Percentiles rank a stretch among this genome's conserved stretches.
phyloP scores from a whole-genome alignment of 1,140 invertebrate species.

The Drosophila athabasca region DNA sequence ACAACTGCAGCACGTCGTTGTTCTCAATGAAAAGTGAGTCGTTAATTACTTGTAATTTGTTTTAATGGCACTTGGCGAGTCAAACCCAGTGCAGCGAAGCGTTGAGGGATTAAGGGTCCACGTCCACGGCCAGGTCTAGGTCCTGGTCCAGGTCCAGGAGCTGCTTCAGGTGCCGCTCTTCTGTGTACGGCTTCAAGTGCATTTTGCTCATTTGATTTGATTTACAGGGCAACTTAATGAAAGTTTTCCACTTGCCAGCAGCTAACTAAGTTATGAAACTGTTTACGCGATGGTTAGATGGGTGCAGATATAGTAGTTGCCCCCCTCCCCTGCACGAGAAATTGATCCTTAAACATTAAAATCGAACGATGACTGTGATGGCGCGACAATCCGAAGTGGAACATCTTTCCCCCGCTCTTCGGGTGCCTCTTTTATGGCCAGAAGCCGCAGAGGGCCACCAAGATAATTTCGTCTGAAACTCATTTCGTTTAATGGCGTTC shows the following conservation, averaged over 20 bases:
- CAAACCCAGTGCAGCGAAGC: slow-evolving; percentile 33
- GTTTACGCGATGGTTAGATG: slow-evolving; percentile 31
- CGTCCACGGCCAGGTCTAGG: not conserved
- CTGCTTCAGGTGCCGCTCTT: slow-evolving; percentile 22
- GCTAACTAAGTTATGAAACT: slow-evolving; percentile 76
- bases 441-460: slow-evolving; percentile 18
- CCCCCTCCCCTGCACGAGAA: slow-evolving; percentile 6
- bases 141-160: not conserved
- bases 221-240: slow-evolving; percentile 74
- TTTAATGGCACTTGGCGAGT: slow-evolving; percentile 74
- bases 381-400: slow-evolving; percentile 29
- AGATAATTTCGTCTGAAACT: slow-evolving; percentile 79
- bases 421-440: not conserved
- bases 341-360: slow-evolving; percentile 69
- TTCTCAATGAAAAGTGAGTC: slow-evolving; percentile 63
- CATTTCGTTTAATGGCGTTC: slow-evolving; percentile 79
- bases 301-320: not conserved
- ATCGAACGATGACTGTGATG: slow-evolving; percentile 43
- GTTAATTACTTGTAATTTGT: slow-evolving; percentile 82
- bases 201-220: slow-evolving; percentile 73
- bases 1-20: slow-evolving; percentile 16
- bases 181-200: slow-evolving; percentile 23
- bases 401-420: slow-evolving; percentile 12
- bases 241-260: slow-evolving; percentile 62
- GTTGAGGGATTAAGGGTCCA: slow-evolving; percentile 14